A percentile compares a stretch with the other conserved stretches of the same genome.
Evolutionary conservation across 1,140 invertebrate species (phyloP).

Genomic region (Philotrypesis tridentata): DNA sequence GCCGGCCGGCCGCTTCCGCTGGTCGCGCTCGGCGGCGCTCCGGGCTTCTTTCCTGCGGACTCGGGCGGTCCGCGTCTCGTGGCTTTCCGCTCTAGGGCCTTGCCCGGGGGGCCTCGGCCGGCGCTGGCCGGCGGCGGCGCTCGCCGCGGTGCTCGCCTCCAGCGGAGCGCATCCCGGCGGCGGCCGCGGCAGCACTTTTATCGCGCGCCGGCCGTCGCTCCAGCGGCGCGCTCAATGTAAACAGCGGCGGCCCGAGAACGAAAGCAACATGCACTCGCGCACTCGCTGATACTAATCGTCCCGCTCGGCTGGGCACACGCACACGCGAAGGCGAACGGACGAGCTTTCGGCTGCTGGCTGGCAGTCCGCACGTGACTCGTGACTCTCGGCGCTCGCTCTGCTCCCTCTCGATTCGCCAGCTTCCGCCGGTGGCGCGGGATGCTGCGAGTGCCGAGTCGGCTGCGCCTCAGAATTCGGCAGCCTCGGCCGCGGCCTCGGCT

Average conservation of each 20-base stretch:
- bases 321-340: not conserved
- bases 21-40: not conserved
- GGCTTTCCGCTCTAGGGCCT: not conserved
- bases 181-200: not conserved
- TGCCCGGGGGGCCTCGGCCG: too few relatives aligned
- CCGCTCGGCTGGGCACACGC: constrained; percentile 37
- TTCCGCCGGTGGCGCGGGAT: constrained; percentile 47
- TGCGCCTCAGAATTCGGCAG: constrained; percentile 56
- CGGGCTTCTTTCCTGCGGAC: not conserved
- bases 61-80: not conserved
- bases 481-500: too few relatives aligned
- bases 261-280: not conserved
- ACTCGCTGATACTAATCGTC: not conserved
- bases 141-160: not conserved
- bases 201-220: too few relatives aligned
- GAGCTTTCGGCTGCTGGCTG: constrained; percentile 63
- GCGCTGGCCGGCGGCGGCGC: too few relatives aligned
- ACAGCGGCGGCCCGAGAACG: too few relatives aligned
- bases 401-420: constrained; percentile 56
- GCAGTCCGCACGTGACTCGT: constrained; percentile 72
- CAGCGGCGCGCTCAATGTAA: too few relatives aligned
- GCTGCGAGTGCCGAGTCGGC: not conserved
- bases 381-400: constrained; percentile 62
- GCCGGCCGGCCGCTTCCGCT: not conserved
- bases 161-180: not conserved